Conservation (phyloP, 2,113 vertebrate genomes). For the Laticauda colubrina region DNA sequence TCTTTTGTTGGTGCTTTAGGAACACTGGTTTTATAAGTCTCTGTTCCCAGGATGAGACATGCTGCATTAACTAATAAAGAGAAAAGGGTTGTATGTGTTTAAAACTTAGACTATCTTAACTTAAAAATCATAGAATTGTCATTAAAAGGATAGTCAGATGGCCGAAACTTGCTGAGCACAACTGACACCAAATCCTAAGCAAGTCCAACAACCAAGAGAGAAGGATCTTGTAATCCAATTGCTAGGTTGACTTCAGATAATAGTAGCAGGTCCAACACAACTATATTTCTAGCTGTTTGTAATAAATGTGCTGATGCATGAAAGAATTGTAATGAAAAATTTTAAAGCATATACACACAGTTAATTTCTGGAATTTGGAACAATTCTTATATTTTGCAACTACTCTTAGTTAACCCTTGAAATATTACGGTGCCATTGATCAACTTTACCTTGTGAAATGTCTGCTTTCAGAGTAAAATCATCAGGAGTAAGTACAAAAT, state of each 20-base stretch:
- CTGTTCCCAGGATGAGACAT: constrained; percentile 75
- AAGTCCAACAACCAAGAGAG: not conserved
- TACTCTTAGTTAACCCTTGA: not conserved
- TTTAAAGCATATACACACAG: not conserved
- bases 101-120: not conserved
- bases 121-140: not conserved
- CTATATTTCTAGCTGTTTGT: not conserved
- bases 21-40: constrained; percentile 74
- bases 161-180: not conserved
- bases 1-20: constrained; percentile 91
- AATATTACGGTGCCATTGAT: not conserved
- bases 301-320: not conserved
- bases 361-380: not conserved
- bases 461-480: constrained; percentile 87
- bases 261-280: not conserved
- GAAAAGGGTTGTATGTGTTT: not conserved
- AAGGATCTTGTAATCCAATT: not conserved
- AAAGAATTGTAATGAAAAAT: not conserved
- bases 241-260: not conserved
- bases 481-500: constrained; percentile 93
- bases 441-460: constrained; percentile 77
- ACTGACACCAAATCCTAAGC: not conserved
- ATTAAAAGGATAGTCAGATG: not conserved
- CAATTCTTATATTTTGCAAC: not conserved
- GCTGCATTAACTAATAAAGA: constrained; percentile 79